Evolutionary conservation across 2,113 vertebrate species (phyloP), one percentile per base, ranked within the genome.

Genomic region (Verasper variegatus): DNA sequence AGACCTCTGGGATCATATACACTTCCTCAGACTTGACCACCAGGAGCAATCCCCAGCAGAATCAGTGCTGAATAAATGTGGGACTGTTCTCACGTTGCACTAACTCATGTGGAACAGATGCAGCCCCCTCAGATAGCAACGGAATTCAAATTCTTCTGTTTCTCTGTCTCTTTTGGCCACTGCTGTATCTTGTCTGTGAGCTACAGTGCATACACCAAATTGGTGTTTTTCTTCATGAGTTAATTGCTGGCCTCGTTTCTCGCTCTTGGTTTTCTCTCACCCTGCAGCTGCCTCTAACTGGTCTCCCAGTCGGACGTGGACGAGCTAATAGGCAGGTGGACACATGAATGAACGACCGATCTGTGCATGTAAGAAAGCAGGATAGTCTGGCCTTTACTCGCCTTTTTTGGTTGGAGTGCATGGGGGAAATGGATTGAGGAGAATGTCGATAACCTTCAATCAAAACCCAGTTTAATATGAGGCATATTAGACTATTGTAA

Each of bases 61-160:
- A 62, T 49, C 35, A 58, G 55, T 54, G 74, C 61, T 72, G 72
- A 67, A 78, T 64, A 72, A 84, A 52, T 60, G 57, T 24, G 23
- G 31, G 68, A 52, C 57, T 24, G 31, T 59, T 83, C 65, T 17
- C 79, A 27, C n/a, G 40, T 86, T 86, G 79, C 74, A 83, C 45
- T 71, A 71, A 74, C 65, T 85, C 77, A 78, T 82, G 78, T 81
- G 71, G 55, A 87, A 87, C 18, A 79, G 47, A 88, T 85, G 49
- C 74, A 65, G 72, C 70, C 73, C 69, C 64, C 71, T 83, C 54
- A 59, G 21, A 84, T 21, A 63, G 24, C 45, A 27, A 47, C 35
- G 2, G 12, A 18, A 35, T 67, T 77, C 37, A 72, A 54, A 72
- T 40, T 55, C 27, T 23, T 57, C 65, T 82, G 52, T 61, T 40